A percentile compares a stretch with the other conserved stretches of the same genome.
Conservation (phyloP, 2,797 vertebrate genomes). For the Rhinatrema bivittatum region DNA sequence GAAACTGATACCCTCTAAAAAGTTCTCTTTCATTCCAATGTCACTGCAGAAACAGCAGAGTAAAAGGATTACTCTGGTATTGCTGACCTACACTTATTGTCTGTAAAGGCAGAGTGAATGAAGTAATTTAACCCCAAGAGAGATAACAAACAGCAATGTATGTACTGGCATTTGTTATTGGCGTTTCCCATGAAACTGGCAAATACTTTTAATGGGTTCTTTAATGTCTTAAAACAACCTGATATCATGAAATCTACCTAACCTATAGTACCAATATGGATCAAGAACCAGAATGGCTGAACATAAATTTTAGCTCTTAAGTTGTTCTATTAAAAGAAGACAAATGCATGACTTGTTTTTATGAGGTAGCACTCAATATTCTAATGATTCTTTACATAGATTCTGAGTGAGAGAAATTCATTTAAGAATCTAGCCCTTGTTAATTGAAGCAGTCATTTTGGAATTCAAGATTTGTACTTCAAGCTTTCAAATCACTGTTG, state of each 20-base stretch:
- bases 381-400: no score
- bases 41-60: slow-evolving; percentile 54
- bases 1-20: slow-evolving; percentile 63
- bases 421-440: no score
- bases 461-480: no score
- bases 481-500: no score
- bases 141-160: slow-evolving; percentile 33
- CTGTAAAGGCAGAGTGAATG: slow-evolving; percentile 40
- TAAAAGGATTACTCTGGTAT: slow-evolving; percentile 65
- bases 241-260: slow-evolving; percentile 6
- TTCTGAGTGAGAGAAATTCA: no score
- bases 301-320: no score
- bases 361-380: no score
- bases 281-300: no score
- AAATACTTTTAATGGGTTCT: slow-evolving; percentile 24
- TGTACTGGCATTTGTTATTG: slow-evolving; percentile 38
- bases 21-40: slow-evolving; percentile 51
- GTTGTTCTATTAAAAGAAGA: no score
- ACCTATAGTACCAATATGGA: no score
- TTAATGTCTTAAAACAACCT: slow-evolving; percentile 11
- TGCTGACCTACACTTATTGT: slow-evolving; percentile 55
- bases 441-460: no score
- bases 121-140: slow-evolving; percentile 43
- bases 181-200: slow-evolving; percentile 68
- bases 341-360: no score